Evolutionary conservation across 1,140 invertebrate species (phyloP).

Genomic region (Cherax quadricarinatus): DNA sequence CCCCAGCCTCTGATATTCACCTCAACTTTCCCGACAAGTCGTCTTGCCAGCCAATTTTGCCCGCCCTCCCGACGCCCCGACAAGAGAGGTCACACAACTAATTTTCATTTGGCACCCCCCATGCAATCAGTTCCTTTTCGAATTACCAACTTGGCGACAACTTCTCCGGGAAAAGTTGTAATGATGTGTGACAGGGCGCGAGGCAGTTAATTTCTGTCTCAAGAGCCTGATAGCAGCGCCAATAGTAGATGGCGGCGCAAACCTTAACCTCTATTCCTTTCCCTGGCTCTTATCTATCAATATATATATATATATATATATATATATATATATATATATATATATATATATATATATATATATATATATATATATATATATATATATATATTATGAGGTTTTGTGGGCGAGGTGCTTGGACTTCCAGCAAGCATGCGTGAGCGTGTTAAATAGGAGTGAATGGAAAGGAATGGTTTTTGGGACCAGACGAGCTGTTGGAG

Average conservation of each 20-base stretch:
- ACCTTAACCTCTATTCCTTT: not conserved
- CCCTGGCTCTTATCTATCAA: too few relatives aligned
- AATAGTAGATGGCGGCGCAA: slow-evolving; percentile 1
- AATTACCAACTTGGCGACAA: slow-evolving; percentile 68
- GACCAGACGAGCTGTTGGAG: too few relatives aligned
- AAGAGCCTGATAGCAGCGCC: slow-evolving; percentile 36
- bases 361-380: too few relatives aligned
- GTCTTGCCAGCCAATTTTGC: slow-evolving; percentile 13
- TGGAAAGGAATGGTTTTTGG: too few relatives aligned
- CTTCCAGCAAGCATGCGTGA: too few relatives aligned
- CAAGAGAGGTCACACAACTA: slow-evolving; percentile 69
- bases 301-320: too few relatives aligned
- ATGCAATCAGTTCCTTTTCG: slow-evolving; percentile 70
- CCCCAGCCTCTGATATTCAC: slow-evolving; percentile 10
- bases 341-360: too few relatives aligned
- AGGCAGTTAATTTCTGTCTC: slow-evolving; percentile 61
- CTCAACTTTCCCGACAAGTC: slow-evolving; percentile 23
- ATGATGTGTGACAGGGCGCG: slow-evolving; percentile 66
- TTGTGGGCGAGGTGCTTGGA: too few relatives aligned
- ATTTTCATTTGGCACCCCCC: slow-evolving; percentile 68
- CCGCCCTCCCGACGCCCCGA: slow-evolving; percentile 26
- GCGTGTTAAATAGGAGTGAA: too few relatives aligned
- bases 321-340: too few relatives aligned
- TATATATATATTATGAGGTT: too few relatives aligned
- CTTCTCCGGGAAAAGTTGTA: slow-evolving; percentile 68